A percentile compares a stretch with the other conserved stretches of the same genome.
These are phyloP conservation scores for Alethe castanea DNA, from an alignment of 2,113 vertebrate species.

Conservation along the genomic window DNA sequence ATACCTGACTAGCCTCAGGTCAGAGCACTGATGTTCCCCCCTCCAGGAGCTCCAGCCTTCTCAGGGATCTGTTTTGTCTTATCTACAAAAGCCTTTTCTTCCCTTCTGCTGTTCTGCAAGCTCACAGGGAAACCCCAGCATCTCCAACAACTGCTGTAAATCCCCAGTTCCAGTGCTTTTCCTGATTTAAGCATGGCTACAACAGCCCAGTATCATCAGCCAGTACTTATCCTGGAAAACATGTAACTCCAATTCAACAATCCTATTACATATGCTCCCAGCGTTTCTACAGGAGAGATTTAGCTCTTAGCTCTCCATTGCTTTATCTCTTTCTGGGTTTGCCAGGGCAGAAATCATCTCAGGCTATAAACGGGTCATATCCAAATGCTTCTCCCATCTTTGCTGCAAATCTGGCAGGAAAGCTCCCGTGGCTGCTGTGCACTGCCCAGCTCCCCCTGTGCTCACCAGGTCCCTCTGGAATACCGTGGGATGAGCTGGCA, in stretches of 20 bases:
- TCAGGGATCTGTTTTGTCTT: neutral
- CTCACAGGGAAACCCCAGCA: neutral
- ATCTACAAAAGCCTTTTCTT: neutral
- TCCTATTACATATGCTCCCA: slow-evolving; percentile 41
- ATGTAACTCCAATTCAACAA: slow-evolving; percentile 26
- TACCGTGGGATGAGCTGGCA: neutral
- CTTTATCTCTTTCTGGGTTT: neutral
- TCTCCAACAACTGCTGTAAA: neutral
- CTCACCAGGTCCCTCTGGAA: neutral
- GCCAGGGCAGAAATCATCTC: slow-evolving; percentile 23
- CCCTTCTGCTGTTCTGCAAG: neutral
- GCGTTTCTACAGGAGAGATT: slow-evolving; percentile 19
- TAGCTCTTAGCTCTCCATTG: slow-evolving; percentile 12
- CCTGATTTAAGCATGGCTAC: neutral
- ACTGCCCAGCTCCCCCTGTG: neutral
- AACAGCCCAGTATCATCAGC: neutral
- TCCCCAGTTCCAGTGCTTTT: neutral
- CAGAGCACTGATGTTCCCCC: neutral
- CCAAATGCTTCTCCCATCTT: neutral
- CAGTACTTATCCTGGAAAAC: slow-evolving; percentile 5
- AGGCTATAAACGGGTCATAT: neutral
- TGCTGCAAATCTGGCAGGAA: neutral
- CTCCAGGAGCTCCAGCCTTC: neutral
- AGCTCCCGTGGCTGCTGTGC: neutral
- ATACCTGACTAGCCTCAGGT: neutral